Evolutionary conservation across 2,113 vertebrate genomes (phyloP).

Genomic region (Herpetotheres cachinnans): DNA sequence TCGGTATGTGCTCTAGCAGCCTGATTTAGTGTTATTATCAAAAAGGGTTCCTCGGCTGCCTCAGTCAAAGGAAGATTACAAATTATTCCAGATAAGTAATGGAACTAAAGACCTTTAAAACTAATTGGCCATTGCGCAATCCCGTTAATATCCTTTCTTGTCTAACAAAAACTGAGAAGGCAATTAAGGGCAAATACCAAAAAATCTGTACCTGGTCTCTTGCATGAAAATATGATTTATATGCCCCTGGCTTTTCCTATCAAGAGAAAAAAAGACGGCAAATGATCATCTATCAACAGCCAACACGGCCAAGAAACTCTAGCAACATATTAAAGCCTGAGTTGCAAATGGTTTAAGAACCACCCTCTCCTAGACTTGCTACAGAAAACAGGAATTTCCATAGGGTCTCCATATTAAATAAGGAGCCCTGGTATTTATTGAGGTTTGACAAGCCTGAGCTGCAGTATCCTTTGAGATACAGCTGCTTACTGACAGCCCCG

Average conservation of each 20-base stretch:
- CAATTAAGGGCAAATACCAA: conserved; percentile 56
- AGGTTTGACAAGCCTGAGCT: not conserved
- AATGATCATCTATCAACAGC: not conserved
- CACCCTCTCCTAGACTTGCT: not conserved
- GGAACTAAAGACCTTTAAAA: conserved; percentile 66
- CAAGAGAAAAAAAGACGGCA: not conserved
- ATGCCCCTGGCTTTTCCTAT: not conserved
- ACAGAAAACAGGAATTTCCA: not conserved
- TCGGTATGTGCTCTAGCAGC: conserved; percentile 25
- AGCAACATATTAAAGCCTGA: not conserved
- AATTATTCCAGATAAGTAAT: conserved; percentile 68
- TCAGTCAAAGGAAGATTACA: conserved; percentile 64
- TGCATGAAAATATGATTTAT: not conserved
- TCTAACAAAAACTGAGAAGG: conserved; percentile 15
- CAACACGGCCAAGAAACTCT: not conserved
- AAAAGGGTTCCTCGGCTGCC: conserved; percentile 15
- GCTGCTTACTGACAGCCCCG: not conserved
- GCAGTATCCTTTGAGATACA: not conserved
- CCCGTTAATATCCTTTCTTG: conserved; percentile 45
- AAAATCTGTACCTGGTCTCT: conserved; percentile 1
- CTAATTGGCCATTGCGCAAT: conserved; percentile 59
- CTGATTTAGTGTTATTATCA: conserved; percentile 62
- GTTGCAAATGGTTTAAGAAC: not conserved
- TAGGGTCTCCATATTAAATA: not conserved
- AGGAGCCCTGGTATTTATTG: not conserved